A percentile compares a stretch with the other conserved stretches of the same genome.
These are phyloP conservation scores for Pyrgilauda ruficollis DNA, from an alignment of 2,113 vertebrate genomes.

Conservation along the genomic window DNA sequence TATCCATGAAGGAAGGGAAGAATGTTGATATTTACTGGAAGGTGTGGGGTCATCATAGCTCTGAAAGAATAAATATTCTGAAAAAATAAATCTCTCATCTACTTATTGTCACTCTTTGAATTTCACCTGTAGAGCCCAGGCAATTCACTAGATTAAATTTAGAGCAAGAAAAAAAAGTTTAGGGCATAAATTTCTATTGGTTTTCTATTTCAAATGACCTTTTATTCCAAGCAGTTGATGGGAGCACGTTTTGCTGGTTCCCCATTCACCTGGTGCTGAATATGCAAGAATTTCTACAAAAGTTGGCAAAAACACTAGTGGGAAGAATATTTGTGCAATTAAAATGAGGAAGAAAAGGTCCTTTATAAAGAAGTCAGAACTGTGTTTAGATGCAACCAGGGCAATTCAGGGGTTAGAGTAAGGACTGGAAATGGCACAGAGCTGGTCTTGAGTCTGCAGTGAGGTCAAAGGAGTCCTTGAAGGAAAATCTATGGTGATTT, in stretches of 20 bases:
- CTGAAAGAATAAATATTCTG: background rate
- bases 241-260: background rate
- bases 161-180: background rate
- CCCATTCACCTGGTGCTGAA: background rate
- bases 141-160: constrained; percentile 3
- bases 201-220: background rate
- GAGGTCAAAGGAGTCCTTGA: background rate
- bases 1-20: background rate
- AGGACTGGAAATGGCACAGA: background rate
- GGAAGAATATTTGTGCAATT: background rate
- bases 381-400: background rate
- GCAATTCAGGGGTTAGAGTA: no score
- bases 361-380: fast-evolving
- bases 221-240: background rate
- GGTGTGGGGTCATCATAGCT: background rate
- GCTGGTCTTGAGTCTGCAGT: background rate
- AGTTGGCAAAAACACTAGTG: background rate
- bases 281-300: background rate
- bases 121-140: background rate
- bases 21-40: constrained; percentile 30
- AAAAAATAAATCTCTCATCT: background rate
- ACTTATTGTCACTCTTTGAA: background rate
- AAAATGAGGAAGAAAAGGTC: background rate
- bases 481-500: background rate
- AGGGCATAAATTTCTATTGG: background rate